A percentile compares a stretch with the other conserved stretches of the same genome.
Evolutionary conservation across 2,888 invertebrate species (phyloP).

Genomic region (Ganaspis brasiliensis): DNA sequence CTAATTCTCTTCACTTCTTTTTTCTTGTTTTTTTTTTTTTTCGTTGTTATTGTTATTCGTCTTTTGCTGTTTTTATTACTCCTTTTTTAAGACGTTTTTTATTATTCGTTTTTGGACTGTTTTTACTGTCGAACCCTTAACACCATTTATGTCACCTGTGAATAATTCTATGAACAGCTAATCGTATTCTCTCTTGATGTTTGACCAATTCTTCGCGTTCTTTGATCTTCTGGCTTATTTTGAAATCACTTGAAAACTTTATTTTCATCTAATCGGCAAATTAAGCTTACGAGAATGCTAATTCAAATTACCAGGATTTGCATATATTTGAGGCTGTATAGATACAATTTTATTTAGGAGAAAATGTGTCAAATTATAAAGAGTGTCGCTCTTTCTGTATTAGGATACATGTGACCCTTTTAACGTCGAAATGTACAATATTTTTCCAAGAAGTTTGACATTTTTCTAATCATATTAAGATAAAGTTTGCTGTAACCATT

Average conservation of each 20-base stretch:
- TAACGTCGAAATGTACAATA: no score
- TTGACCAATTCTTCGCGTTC: neutral
- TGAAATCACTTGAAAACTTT: neutral
- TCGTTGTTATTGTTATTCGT: neutral
- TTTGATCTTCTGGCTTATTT: constrained; percentile 22
- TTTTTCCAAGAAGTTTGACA: no score
- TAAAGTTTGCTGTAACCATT: no score
- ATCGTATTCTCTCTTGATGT: constrained; percentile 9
- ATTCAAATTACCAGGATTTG: no score
- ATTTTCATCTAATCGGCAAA: constrained; percentile 1
- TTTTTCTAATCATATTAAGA: no score
- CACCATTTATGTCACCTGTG: constrained; percentile 13
- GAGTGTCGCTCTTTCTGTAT: no score
- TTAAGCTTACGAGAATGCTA: neutral
- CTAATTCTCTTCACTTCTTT: constrained; percentile 29
- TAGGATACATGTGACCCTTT: no score
- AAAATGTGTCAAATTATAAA: no score
- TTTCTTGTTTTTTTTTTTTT: neutral
- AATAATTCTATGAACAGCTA: constrained; percentile 12
- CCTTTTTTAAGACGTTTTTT: no score
- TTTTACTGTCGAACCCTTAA: constrained; percentile 7
- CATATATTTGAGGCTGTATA: no score
- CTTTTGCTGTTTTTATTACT: constrained; percentile 2
- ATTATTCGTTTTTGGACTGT: neutral
- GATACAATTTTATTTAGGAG: no score